Conservation (phyloP, 2,113 vertebrate species). For the Barnardius zonarius region DNA sequence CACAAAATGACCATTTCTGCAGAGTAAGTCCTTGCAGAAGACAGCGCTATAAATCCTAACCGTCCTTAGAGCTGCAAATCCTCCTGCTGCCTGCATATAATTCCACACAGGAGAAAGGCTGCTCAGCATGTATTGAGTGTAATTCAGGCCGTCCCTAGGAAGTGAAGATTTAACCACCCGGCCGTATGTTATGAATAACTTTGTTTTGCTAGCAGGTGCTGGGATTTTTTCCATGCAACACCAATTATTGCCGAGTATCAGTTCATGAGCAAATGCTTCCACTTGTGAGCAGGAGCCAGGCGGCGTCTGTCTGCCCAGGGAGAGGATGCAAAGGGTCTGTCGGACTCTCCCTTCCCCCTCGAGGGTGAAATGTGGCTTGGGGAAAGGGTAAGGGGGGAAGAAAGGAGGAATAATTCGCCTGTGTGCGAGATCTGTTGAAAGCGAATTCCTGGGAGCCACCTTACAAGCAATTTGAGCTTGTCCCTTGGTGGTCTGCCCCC, state of each 20-base stretch:
- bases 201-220: conserved; percentile 68
- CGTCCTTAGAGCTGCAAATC: conserved; percentile 53
- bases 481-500: conserved; percentile 11
- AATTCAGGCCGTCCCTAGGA: conserved; percentile 60
- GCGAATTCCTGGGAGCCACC: conserved; percentile 47
- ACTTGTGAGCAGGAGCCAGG: conserved; percentile 13
- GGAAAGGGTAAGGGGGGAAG: neutral
- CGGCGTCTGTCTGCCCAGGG: neutral
- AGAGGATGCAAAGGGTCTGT: conserved; percentile 35
- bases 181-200: conserved; percentile 61
- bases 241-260: conserved; percentile 68
- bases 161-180: conserved; percentile 61
- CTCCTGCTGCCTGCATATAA: conserved; percentile 55
- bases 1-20: conserved; percentile 42
- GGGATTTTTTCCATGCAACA: conserved; percentile 73
- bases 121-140: conserved; percentile 48
- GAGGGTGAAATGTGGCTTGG: neutral
- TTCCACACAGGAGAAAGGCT: conserved; percentile 50
- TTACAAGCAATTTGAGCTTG: conserved; percentile 44
- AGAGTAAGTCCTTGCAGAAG: conserved; percentile 42
- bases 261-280: conserved; percentile 67
- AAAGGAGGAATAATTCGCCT: conserved; percentile 47
- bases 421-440: conserved; percentile 19
- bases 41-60: conserved; percentile 44
- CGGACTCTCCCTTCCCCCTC: conserved; percentile 28